phyloP scores from a whole-genome alignment of 2,113 vertebrate species.

The Cranoglanis bouderius region DNA sequence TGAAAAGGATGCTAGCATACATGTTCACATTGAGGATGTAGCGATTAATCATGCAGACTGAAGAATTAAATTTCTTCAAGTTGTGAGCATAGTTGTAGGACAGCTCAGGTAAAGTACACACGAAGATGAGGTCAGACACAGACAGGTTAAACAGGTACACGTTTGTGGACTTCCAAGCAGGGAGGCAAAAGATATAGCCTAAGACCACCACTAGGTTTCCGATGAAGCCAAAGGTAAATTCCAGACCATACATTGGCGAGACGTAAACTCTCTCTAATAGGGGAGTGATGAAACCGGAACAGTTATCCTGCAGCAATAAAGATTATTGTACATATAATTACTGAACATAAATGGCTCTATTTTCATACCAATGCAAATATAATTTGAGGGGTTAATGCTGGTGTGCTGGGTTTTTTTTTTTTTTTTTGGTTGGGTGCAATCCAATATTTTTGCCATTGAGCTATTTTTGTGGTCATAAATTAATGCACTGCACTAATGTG shows the following conservation, averaged over 20 bases:
- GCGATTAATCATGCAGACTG: conserved; percentile 10
- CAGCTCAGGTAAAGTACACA: conserved; percentile 36
- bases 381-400: neutral
- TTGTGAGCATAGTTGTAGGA: conserved; percentile 26
- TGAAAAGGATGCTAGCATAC: conserved; percentile 40
- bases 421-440: neutral
- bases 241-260: conserved; percentile 25
- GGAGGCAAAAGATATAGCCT: conserved; percentile 39
- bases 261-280: conserved; percentile 20
- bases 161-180: conserved; percentile 24
- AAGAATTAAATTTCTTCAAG: neutral
- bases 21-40: conserved; percentile 31
- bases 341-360: neutral
- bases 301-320: conserved; percentile 19
- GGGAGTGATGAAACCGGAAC: neutral
- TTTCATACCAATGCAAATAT: neutral
- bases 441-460: neutral
- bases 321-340: conserved; percentile 6
- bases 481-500: neutral
- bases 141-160: conserved; percentile 41
- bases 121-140: conserved; percentile 31
- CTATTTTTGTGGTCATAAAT: neutral
- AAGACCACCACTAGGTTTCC: conserved; percentile 39
- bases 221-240: conserved; percentile 28
- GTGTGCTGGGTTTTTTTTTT: no score